Evolutionary conservation across 2,113 vertebrate species (phyloP), one percentile per base, ranked within the genome.

Genomic region (Centrocercus urophasianus): DNA sequence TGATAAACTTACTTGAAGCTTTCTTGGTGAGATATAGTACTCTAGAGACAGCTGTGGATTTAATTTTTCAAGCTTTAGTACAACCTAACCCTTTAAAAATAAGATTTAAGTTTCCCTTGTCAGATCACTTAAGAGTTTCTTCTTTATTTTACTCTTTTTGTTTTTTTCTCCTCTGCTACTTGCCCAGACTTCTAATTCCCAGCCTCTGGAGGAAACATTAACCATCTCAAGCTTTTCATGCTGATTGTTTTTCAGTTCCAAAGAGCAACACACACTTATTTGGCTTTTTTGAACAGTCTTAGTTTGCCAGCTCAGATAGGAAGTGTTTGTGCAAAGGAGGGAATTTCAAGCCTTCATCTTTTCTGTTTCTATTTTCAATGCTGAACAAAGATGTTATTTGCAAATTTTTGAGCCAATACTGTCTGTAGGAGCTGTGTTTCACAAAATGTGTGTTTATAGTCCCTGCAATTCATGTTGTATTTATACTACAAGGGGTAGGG

Each of bases 81-180:
- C 86, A 95, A 93, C 95, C 52, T 93, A 92, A 85, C 95, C 90
- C 94, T 97, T 94, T 97, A 97, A 97, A 97, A 98, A 96, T 96
- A 98, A 97, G 97, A 98, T 98, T 97, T 98, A 98, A 97, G 85
- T 94, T 97, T 97, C 97, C 95, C 97, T 97, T 98, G 97, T 97
- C 96, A 97, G 95, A 82, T 97, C 95, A 95, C 96, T 97, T 97
- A 97, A 94, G 94, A 96, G 96, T 97, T 97, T 94, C 93, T 97
- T 97, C 97, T 97, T 96, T 97, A 89, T 93, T 94, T 94, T 88
- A 89, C 36, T 36, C 30, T 92, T 96, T 93, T 86, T 94, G 17
- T 96, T 95, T 96, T 97, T 97, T 97, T 88, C 91, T 97, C 66
- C 71, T 96, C 94, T 97, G 96, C 96, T 97, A 60, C 97, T 97